Conservation (phyloP, 2,797 vertebrate genomes). For the Melanogrammus aeglefinus region DNA sequence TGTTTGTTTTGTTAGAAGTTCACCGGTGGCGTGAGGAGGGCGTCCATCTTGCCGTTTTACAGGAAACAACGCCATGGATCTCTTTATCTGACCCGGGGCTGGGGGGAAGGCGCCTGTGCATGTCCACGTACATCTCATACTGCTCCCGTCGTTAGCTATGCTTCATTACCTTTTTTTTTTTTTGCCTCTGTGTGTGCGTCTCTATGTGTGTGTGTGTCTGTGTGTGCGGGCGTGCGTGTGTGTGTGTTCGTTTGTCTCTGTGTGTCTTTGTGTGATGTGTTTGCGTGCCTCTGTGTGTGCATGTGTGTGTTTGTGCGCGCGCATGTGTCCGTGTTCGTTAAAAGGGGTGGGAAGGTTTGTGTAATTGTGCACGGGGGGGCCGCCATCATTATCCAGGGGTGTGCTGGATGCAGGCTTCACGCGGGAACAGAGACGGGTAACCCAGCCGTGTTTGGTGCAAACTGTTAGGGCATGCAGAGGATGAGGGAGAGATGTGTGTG, state of each 20-base stretch:
- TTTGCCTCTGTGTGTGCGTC: not conserved
- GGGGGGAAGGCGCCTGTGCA: not conserved
- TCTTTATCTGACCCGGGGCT: not conserved
- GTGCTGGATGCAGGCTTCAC: too few relatives aligned
- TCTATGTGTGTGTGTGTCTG: too few relatives aligned
- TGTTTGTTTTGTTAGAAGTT: conserved; percentile 44
- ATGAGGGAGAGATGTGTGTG: too few relatives aligned
- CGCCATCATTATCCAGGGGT: too few relatives aligned
- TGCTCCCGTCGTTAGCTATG: too few relatives aligned
- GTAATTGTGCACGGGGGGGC: too few relatives aligned
- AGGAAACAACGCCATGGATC: not conserved
- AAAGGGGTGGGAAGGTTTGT: not conserved
- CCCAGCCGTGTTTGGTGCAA: too few relatives aligned
- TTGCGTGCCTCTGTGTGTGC: not conserved
- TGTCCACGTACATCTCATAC: not conserved
- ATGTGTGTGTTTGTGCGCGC: not conserved
- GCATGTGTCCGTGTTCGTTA: not conserved
- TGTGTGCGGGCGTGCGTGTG: not conserved
- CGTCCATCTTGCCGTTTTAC: conserved; percentile 31
- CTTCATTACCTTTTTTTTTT: too few relatives aligned
- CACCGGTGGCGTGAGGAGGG: conserved; percentile 31
- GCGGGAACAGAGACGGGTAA: too few relatives aligned
- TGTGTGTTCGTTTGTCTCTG: not conserved
- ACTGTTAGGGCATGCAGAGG: too few relatives aligned
- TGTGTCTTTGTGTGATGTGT: conserved; percentile 6